Percentiles rank a stretch among this genome's conserved stretches.
Evolutionary conservation across 2,888 invertebrate species (phyloP).

Genomic region (Gibbula magus): DNA sequence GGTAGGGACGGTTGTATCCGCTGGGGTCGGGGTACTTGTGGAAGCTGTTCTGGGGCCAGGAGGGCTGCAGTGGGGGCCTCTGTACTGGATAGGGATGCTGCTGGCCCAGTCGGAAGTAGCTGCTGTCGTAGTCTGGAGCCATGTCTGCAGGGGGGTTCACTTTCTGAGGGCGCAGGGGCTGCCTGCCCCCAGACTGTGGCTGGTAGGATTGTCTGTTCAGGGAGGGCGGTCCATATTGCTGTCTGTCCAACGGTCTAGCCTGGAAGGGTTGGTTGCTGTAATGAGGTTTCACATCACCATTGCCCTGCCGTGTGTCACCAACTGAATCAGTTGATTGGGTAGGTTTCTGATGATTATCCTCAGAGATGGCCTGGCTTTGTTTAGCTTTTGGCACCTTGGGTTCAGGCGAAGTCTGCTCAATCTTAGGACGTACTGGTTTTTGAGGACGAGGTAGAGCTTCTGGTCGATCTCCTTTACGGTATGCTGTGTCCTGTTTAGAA

Average conservation of each 20-base stretch:
- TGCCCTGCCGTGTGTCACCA: not conserved
- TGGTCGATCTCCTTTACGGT: not conserved
- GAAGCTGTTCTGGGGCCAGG: not conserved
- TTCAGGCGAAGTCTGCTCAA: not conserved
- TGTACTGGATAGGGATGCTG: not conserved
- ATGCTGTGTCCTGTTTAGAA: not conserved
- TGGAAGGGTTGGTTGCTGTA: not conserved
- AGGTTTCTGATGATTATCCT: not conserved
- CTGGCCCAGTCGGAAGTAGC: not conserved
- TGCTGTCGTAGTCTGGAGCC: not conserved
- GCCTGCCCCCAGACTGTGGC: not conserved
- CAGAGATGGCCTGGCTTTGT: not conserved
- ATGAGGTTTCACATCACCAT: not conserved
- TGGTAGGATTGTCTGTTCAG: not conserved
- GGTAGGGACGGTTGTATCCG: slow-evolving; percentile 6
- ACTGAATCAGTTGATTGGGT: not conserved
- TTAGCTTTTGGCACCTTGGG: not conserved
- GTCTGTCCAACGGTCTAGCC: not conserved
- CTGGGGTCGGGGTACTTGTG: not conserved
- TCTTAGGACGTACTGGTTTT: not conserved
- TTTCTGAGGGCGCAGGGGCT: not conserved
- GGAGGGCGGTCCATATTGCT: not conserved
- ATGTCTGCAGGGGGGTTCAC: not conserved
- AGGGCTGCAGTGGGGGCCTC: not conserved
- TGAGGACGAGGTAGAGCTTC: not conserved